These are phyloP conservation scores for Drosophila ustulata DNA, from an alignment of 2,888 invertebrate species.

Conservation along the genomic window DNA sequence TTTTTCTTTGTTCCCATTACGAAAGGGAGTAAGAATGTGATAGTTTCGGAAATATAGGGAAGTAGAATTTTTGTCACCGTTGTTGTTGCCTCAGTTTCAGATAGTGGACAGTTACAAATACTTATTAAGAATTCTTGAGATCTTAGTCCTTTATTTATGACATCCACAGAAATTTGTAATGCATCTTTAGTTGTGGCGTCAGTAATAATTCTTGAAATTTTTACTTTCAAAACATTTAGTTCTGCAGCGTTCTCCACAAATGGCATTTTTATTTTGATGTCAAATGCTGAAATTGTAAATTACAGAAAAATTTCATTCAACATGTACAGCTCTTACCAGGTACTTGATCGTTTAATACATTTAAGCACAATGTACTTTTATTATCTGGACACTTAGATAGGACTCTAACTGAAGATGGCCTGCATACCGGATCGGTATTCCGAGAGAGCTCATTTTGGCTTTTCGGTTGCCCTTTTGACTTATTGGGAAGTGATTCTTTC, in stretches of 20 bases:
- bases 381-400: conserved; percentile 70
- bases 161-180: conserved; percentile 70
- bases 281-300: conserved; percentile 59
- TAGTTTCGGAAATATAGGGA: conserved; percentile 69
- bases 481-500: background rate
- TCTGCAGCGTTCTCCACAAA: conserved; percentile 74
- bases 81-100: conserved; percentile 47
- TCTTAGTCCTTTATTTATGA: conserved; percentile 72
- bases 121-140: conserved; percentile 65
- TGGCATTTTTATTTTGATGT: conserved; percentile 78
- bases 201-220: conserved; percentile 72
- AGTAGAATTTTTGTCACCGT: conserved; percentile 62
- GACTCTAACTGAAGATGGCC: conserved; percentile 58
- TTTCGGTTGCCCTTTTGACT: background rate
- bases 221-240: conserved; percentile 56
- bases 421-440: conserved; percentile 40
- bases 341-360: conserved; percentile 71
- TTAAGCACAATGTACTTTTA: conserved; percentile 69
- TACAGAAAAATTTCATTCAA: background rate
- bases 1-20: conserved; percentile 52
- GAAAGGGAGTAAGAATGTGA: conserved; percentile 77
- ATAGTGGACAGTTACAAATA: conserved; percentile 69
- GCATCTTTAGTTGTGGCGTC: conserved; percentile 80
- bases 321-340: conserved; percentile 69
- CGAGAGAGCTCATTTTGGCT: background rate